Evolutionary conservation across 2,888 invertebrate species (phyloP).

Genomic region (Boloria euphrosyne): DNA sequence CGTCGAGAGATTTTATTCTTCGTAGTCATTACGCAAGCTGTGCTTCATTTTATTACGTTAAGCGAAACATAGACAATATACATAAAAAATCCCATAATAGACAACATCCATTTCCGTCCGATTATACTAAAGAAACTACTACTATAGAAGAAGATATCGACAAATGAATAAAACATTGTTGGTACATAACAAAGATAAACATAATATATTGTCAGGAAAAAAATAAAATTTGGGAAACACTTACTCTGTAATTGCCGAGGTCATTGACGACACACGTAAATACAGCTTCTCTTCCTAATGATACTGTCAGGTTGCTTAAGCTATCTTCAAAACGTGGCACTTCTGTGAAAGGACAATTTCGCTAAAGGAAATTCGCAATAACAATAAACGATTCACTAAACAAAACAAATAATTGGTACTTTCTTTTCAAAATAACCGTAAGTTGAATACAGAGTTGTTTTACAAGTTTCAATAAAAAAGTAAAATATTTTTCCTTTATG

Average conservation of each 20-base stretch:
- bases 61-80: no score
- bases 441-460: background rate
- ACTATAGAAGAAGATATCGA: no score
- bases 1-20: no score
- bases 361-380: conserved; percentile 24
- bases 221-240: conserved; percentile 54
- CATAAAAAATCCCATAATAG: no score
- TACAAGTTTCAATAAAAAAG: background rate
- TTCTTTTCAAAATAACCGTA: background rate
- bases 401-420: conserved; percentile 12
- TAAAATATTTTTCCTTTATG: no score
- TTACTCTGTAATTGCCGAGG: conserved; percentile 89
- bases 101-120: no score
- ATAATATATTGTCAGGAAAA: background rate
- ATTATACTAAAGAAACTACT: no score
- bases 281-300: conserved; percentile 90
- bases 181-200: background rate
- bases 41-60: no score
- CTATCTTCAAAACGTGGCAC: conserved; percentile 90
- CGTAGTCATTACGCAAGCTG: no score
- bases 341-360: conserved; percentile 63
- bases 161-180: no score
- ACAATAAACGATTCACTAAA: conserved; percentile 20
- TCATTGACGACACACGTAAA: conserved; percentile 93
- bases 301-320: conserved; percentile 90